A percentile compares a stretch with the other conserved stretches of the same genome.
phyloP scores from a whole-genome alignment of 2,113 vertebrate species.

The Dipodomys spectabilis region DNA sequence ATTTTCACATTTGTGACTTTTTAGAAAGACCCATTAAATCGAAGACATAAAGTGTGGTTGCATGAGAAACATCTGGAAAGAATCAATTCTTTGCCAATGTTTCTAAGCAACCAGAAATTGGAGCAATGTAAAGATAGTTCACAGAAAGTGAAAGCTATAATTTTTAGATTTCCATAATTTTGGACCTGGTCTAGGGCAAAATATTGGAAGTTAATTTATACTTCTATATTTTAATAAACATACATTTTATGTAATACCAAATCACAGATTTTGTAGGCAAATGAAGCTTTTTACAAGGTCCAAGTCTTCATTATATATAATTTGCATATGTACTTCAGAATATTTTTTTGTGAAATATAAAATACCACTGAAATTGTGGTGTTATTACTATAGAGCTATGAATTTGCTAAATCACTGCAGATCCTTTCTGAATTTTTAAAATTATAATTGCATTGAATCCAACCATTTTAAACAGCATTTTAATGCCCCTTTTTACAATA shows the following conservation, averaged over 20 bases:
- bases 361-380: constrained; percentile 9
- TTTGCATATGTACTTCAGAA: constrained; percentile 20
- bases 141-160: constrained; percentile 71
- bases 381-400: constrained; percentile 53
- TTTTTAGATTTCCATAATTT: constrained; percentile 73
- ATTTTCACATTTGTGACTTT: constrained; percentile 58
- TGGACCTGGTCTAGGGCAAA: constrained; percentile 20
- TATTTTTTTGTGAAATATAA: constrained; percentile 66
- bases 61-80: constrained; percentile 74
- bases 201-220: constrained; percentile 52
- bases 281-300: constrained; percentile 12
- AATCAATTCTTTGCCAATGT: constrained; percentile 64
- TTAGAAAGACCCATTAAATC: constrained; percentile 62
- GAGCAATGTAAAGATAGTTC: constrained; percentile 74
- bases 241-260: constrained; percentile 43
- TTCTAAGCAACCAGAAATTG: constrained; percentile 76
- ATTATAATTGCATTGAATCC: constrained; percentile 42
- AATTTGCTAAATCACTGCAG: constrained; percentile 53
- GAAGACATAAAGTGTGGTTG: constrained; percentile 59
- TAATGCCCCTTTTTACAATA: constrained; percentile 40
- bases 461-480: constrained; percentile 53
- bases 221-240: constrained; percentile 58
- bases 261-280: constrained; percentile 53
- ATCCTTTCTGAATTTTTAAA: constrained; percentile 37
- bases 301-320: constrained; percentile 33